These are phyloP conservation scores for Dryobota labecula DNA, from an alignment of 2,888 invertebrate genomes.

Conservation along the genomic window DNA sequence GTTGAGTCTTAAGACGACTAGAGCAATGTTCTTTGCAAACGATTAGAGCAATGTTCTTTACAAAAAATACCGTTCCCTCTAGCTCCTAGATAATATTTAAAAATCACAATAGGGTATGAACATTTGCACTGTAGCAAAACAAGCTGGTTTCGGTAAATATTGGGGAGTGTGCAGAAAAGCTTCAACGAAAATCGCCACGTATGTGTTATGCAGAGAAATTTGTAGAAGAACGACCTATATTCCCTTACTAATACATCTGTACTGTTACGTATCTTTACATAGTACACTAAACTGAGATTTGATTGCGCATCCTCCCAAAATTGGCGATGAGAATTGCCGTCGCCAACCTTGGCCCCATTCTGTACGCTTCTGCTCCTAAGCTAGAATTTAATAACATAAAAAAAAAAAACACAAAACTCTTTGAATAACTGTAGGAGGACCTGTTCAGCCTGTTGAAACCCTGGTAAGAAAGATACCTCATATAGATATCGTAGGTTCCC, in stretches of 20 bases:
- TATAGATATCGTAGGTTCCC: background rate
- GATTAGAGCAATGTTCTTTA: background rate
- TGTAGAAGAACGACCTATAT: background rate
- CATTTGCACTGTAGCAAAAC: background rate
- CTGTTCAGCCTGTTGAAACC: background rate
- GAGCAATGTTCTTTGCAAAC: no score
- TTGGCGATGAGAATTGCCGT: background rate
- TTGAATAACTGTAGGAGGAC: background rate
- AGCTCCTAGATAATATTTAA: background rate
- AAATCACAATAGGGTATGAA: background rate
- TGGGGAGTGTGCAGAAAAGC: background rate
- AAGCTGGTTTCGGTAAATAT: background rate
- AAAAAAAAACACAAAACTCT: background rate
- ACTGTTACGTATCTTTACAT: background rate
- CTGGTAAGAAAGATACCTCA: background rate
- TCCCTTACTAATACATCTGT: background rate
- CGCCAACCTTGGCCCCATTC: slow-evolving; percentile 8
- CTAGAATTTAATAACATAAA: no score
- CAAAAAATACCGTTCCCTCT: background rate
- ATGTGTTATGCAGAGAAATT: background rate
- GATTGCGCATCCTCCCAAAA: background rate
- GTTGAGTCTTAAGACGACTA: no score
- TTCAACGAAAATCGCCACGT: background rate
- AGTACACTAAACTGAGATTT: background rate
- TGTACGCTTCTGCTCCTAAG: background rate